Evolutionary conservation across 1,140 invertebrate genomes (phyloP).

Genomic region (Halesus radiatus): DNA sequence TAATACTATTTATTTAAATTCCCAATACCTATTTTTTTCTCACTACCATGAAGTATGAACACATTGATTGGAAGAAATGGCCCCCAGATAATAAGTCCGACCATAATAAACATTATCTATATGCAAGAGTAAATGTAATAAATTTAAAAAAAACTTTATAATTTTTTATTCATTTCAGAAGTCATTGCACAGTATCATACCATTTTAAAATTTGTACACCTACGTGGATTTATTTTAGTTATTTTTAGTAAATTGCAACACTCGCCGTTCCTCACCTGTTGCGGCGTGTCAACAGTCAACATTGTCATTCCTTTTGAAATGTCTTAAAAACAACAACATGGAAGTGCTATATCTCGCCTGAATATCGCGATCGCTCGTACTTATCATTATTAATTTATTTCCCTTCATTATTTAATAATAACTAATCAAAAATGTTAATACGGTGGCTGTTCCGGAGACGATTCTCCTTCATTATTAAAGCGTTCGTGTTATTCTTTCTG

Average conservation of each 20-base stretch:
- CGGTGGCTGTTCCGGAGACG: constrained; percentile 29
- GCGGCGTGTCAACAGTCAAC: constrained; percentile 19
- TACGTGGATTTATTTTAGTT: not conserved
- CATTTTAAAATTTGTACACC: not conserved
- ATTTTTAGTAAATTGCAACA: constrained; percentile 21
- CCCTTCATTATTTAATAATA: not conserved
- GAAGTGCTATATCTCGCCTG: not conserved
- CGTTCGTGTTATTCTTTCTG: constrained; percentile 13
- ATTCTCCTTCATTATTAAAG: constrained; percentile 30
- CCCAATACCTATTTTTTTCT: no score
- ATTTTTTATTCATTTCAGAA: no score
- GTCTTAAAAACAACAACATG: constrained; percentile 39
- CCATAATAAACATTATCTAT: no score
- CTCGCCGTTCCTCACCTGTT: constrained; percentile 30
- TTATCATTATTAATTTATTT: not conserved
- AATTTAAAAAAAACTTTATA: no score
- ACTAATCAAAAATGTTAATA: constrained; percentile 38
- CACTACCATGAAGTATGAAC: no score
- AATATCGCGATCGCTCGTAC: not conserved
- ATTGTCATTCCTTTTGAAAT: constrained; percentile 25
- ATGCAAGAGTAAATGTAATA: no score
- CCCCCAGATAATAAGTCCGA: no score
- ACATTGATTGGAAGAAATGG: no score
- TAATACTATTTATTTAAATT: no score
- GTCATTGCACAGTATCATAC: not conserved